These are phyloP conservation scores for Drosophila oshimai DNA, from an alignment of 1,140 invertebrate species.

Conservation along the genomic window DNA sequence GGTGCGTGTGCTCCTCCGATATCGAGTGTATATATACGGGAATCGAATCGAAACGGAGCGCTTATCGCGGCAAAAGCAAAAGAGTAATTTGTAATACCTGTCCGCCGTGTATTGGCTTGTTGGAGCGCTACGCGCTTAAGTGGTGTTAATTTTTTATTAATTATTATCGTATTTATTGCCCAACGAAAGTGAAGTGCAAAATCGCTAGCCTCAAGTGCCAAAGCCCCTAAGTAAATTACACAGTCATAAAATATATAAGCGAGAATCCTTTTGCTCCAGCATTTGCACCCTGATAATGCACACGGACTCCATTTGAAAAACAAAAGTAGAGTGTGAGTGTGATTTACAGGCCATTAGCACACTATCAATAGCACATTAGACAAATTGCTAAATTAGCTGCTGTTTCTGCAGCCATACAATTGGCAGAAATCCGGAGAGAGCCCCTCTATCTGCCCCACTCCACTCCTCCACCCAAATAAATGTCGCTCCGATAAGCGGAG, in stretches of 20 bases:
- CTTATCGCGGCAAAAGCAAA: constrained; percentile 57
- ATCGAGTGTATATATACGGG: background rate
- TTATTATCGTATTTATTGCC: constrained; percentile 76
- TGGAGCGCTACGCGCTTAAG: constrained; percentile 64
- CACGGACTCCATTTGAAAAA: background rate
- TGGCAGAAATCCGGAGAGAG: background rate
- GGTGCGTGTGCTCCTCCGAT: constrained; percentile 11
- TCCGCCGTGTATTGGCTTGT: constrained; percentile 73
- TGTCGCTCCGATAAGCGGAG: constrained; percentile 5
- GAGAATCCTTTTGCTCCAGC: constrained; percentile 26
- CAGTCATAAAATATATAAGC: constrained; percentile 6
- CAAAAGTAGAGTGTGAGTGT: constrained; percentile 28
- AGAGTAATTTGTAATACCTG: constrained; percentile 81
- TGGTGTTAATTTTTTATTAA: constrained; percentile 80
- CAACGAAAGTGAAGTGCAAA: constrained; percentile 63
- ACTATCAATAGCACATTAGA: constrained; percentile 74
- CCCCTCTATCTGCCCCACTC: too few relatives aligned
- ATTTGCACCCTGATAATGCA: constrained; percentile 13
- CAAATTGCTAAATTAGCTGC: constrained; percentile 76
- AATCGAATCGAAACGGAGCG: constrained; percentile 43
- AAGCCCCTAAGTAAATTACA: constrained; percentile 52
- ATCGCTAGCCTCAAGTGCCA: constrained; percentile 40
- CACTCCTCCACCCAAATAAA: background rate
- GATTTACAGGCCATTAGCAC: constrained; percentile 74
- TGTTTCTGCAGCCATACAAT: constrained; percentile 34